Percentiles rank a stretch among this genome's conserved stretches.
phyloP scores from a whole-genome alignment of 2,888 invertebrate genomes.

The Patella depressa region DNA sequence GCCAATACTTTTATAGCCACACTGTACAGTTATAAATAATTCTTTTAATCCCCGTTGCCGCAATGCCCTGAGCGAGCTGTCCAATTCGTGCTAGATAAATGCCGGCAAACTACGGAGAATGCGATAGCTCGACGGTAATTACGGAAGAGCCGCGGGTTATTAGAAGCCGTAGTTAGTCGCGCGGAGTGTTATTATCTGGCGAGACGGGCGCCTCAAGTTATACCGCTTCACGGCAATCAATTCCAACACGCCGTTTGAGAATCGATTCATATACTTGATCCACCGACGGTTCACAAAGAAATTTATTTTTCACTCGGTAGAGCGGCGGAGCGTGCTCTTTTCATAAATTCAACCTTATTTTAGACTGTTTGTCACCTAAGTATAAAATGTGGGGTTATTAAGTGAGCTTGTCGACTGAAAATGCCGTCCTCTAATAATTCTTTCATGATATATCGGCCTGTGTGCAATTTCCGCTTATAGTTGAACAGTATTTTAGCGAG shows the following conservation, averaged over 20 bases:
- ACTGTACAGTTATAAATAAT: slow-evolving; percentile 2
- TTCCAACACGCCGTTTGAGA: slow-evolving; percentile 16
- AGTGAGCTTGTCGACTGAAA: too few species aligned
- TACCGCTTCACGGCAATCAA: slow-evolving; percentile 19
- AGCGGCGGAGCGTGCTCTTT: slow-evolving; percentile 13
- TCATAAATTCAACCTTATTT: slow-evolving; percentile 5
- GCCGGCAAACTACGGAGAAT: slow-evolving; percentile 12
- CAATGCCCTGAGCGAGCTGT: background rate
- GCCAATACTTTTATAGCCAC: slow-evolving; percentile 4
- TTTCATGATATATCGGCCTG: too few species aligned
- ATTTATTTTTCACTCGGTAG: slow-evolving; percentile 23
- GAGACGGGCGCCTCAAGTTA: slow-evolving; percentile 21
- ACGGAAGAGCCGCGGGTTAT: slow-evolving; percentile 11
- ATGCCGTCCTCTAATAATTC: too few species aligned
- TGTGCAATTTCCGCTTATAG: too few species aligned
- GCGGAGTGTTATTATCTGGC: slow-evolving; percentile 20
- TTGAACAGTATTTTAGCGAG: too few species aligned
- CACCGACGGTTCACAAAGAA: slow-evolving; percentile 14
- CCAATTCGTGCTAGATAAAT: slow-evolving; percentile 5
- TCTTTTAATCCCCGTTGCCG: slow-evolving; percentile 2
- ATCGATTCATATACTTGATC: slow-evolving; percentile 5
- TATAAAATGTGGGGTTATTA: too few species aligned
- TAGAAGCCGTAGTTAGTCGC: slow-evolving; percentile 10
- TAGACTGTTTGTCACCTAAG: too few species aligned
- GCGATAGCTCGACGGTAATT: slow-evolving; percentile 4